Conservation (phyloP, 2,888 invertebrate genomes). For the Trypoxylon attenuatum region DNA sequence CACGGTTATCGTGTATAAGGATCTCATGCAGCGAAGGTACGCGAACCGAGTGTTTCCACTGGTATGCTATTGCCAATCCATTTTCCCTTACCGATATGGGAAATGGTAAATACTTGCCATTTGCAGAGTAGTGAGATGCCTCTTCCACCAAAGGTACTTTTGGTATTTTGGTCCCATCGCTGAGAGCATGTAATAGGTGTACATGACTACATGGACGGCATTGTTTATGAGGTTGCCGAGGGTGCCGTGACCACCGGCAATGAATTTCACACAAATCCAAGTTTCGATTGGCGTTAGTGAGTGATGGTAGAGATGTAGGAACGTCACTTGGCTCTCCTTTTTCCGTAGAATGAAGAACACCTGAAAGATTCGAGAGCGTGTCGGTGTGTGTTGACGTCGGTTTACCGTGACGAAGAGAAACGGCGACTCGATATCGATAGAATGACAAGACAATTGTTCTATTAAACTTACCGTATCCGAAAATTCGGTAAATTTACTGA, state of each 20-base stretch:
- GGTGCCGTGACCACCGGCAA: conserved; percentile 91
- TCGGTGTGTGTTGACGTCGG: not conserved
- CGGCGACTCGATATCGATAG: no score
- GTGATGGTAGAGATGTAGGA: conserved; percentile 91
- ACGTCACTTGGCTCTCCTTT: conserved; percentile 89
- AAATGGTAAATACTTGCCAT: conserved; percentile 78
- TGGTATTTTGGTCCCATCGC: conserved; percentile 91
- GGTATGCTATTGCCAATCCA: no score
- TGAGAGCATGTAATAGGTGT: conserved; percentile 89
- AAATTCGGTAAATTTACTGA: conserved; percentile 91
- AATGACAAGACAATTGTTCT: no score
- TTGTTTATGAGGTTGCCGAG: conserved; percentile 92
- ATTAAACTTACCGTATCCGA: conserved; percentile 86
- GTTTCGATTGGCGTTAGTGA: conserved; percentile 86
- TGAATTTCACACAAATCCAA: conserved; percentile 86
- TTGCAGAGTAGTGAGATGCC: conserved; percentile 88
- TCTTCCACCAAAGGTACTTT: conserved; percentile 94
- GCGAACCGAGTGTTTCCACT: no score
- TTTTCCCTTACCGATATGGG: not conserved
- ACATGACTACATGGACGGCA: conserved; percentile 91
- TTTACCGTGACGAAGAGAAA: no score
- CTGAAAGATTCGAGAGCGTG: conserved; percentile 58
- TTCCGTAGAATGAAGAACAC: conserved; percentile 88
- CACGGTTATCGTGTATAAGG: no score
- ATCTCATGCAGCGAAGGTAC: no score